Evolutionary conservation across 2,888 invertebrate species (phyloP).

Genomic region (Microplitis manilae): DNA sequence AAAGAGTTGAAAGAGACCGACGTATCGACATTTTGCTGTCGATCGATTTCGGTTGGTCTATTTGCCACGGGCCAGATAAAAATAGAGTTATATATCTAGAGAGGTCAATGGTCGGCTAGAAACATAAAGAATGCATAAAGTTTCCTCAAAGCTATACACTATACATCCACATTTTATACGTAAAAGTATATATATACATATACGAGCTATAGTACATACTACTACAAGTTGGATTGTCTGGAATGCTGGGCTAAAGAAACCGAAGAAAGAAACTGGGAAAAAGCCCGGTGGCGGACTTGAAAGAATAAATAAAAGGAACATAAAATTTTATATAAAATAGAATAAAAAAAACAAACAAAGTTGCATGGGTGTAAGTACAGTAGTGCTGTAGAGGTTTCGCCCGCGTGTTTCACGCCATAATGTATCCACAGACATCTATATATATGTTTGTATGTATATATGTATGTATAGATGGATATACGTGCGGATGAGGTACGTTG

Average conservation of each 20-base stretch:
- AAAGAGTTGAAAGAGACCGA: conserved; percentile 11
- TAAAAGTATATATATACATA: no score
- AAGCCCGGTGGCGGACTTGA: neutral
- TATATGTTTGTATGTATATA: neutral
- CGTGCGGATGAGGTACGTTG: conserved; percentile 7
- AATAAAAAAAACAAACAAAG: conserved; percentile 22
- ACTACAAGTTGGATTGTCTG: conserved; percentile 31
- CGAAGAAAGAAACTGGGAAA: conserved; percentile 2
- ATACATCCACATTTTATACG: conserved; percentile 5
- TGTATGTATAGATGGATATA: neutral
- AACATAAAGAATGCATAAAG: conserved; percentile 49
- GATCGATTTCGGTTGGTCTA: conserved; percentile 30
- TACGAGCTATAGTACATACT: neutral
- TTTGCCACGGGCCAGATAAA: conserved; percentile 39
- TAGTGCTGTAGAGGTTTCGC: neutral
- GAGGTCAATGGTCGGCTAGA: conserved; percentile 41
- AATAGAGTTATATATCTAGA: conserved; percentile 31
- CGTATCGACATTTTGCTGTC: neutral
- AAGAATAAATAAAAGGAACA: conserved; percentile 14
- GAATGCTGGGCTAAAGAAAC: conserved; percentile 14
- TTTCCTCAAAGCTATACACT: conserved; percentile 16
- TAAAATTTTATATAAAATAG: conserved; percentile 2
- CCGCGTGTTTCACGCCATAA: conserved; percentile 35
- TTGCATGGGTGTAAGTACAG: neutral
- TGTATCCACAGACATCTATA: neutral